Conservation (phyloP, 2,113 vertebrate genomes). For the Reinhardtius hippoglossoides region DNA sequence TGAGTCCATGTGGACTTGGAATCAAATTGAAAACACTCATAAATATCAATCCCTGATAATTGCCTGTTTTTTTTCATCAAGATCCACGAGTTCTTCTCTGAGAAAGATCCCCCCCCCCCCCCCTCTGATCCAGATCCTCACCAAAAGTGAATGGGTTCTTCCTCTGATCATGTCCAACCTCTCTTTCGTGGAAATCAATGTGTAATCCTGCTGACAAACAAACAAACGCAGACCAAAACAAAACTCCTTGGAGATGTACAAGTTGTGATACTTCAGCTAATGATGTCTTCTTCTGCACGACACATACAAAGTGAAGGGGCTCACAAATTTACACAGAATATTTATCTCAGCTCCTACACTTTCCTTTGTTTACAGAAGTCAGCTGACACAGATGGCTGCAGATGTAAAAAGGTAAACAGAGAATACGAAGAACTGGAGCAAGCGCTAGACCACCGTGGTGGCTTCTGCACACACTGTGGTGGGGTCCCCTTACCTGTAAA, state of each 20-base stretch:
- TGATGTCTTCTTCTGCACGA: neutral
- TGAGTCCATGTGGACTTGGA: too few relatives aligned
- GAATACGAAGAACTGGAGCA: slow-evolving; percentile 4
- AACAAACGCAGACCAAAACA: too few relatives aligned
- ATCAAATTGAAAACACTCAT: too few relatives aligned
- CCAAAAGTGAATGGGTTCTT: too few relatives aligned
- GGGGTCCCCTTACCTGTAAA: slow-evolving; percentile 28
- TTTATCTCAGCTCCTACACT: neutral
- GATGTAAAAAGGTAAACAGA: slow-evolving; percentile 32
- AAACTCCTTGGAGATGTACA: neutral
- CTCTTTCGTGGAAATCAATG: too few relatives aligned
- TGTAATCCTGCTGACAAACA: too few relatives aligned
- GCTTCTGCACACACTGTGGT: slow-evolving; percentile 21
- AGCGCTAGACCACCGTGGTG: slow-evolving; percentile 35
- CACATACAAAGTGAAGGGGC: neutral
- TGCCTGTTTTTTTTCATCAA: too few relatives aligned
- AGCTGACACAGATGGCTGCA: neutral
- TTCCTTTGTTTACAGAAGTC: neutral
- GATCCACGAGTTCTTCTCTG: too few relatives aligned
- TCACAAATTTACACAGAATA: neutral
- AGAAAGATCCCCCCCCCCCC: too few relatives aligned
- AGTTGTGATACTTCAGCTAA: neutral
- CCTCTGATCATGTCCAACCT: too few relatives aligned
- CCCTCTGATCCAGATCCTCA: too few relatives aligned
- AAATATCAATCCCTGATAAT: too few relatives aligned